These are phyloP conservation scores for Garra rufa DNA, from an alignment of 2,113 vertebrate genomes.

Conservation along the genomic window DNA sequence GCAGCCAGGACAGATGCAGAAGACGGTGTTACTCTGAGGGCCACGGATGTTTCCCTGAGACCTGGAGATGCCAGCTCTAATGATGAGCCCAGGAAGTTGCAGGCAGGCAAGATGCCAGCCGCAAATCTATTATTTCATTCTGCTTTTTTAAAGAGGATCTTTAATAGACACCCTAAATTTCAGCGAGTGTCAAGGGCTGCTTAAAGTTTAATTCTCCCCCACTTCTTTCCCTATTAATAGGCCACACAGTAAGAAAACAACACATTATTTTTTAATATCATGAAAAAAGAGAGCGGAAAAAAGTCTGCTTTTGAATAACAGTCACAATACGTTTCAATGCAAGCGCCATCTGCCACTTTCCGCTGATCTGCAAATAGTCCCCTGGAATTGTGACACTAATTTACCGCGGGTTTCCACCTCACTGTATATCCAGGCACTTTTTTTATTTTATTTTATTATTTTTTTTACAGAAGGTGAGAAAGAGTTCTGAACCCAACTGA, in stretches of 20 bases:
- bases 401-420: constrained; percentile 29
- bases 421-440: neutral
- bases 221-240: constrained; percentile 64
- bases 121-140: constrained; percentile 75
- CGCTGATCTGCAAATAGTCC: constrained; percentile 51
- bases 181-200: constrained; percentile 64
- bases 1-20: constrained; percentile 84
- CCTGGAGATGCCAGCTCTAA: constrained; percentile 78
- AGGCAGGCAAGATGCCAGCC: constrained; percentile 70
- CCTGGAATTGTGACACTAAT: constrained; percentile 31
- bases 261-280: constrained; percentile 76
- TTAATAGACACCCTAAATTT: constrained; percentile 75
- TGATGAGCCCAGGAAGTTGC: constrained; percentile 66
- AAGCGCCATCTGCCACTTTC: constrained; percentile 51
- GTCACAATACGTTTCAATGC: constrained; percentile 36
- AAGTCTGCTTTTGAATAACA: constrained; percentile 38
- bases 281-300: constrained; percentile 23
- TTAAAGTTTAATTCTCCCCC: constrained; percentile 76
- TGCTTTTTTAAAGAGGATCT: constrained; percentile 65
- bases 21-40: constrained; percentile 81
- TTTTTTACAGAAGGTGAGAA: constrained; percentile 19
- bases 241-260: constrained; percentile 69
- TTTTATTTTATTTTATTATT: constrained; percentile 18
- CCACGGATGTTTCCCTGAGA: constrained; percentile 79
- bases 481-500: constrained; percentile 1